Percentiles rank a stretch among this genome's conserved stretches.
These are phyloP conservation scores for Brassicogethes aeneus DNA, from an alignment of 2,888 invertebrate species.

Conservation along the genomic window DNA sequence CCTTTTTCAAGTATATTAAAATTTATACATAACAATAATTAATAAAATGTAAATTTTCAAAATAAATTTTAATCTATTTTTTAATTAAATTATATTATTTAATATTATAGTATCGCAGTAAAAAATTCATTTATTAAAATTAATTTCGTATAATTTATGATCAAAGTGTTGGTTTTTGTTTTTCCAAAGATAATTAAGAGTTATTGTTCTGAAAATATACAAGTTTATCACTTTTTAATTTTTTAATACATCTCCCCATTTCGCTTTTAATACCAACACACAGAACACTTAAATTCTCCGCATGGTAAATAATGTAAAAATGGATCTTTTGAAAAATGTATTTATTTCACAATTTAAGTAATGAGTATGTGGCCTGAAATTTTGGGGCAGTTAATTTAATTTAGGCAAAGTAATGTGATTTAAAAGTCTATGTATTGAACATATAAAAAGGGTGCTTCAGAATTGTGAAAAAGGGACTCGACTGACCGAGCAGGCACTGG, in stretches of 20 bases:
- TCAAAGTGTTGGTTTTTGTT: background rate
- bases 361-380: constrained; percentile 15
- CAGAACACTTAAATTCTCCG: background rate
- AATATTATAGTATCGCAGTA: too few relatives aligned
- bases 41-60: too few relatives aligned
- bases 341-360: constrained; percentile 14
- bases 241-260: too few relatives aligned
- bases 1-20: too few relatives aligned
- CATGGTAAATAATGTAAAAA: background rate
- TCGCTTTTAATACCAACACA: too few relatives aligned
- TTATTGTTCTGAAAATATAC: background rate
- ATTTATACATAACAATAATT: too few relatives aligned
- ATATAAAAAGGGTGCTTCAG: background rate
- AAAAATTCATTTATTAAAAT: background rate
- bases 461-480: background rate
- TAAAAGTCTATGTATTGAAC: constrained; percentile 10
- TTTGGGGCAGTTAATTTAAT: constrained; percentile 14
- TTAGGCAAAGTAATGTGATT: constrained; percentile 14
- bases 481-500: background rate
- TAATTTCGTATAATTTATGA: background rate
- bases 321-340: constrained; percentile 18
- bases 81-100: too few relatives aligned
- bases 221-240: background rate
- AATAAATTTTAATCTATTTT: too few relatives aligned
- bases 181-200: background rate